Conservation (phyloP, 2,888 invertebrate species). For the Drosophila diplacantha region DNA sequence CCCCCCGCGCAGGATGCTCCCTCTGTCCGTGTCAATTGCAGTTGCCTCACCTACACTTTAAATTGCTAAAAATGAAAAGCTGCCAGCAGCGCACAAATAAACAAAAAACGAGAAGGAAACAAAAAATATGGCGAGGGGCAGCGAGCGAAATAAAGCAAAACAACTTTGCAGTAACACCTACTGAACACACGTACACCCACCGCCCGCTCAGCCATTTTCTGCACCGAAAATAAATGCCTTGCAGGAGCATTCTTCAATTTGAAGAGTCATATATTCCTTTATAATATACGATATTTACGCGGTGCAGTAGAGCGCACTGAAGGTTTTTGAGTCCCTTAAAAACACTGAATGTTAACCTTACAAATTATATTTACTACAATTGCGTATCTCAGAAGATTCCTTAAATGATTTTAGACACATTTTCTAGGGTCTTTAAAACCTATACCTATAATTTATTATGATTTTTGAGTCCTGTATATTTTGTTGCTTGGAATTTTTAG, state of each 20-base stretch:
- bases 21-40: constrained; percentile 68
- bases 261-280: neutral
- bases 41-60: constrained; percentile 65
- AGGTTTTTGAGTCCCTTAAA: neutral
- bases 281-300: neutral
- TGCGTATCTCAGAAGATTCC: no score
- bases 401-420: no score
- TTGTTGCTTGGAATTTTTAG: no score
- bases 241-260: neutral
- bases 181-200: constrained; percentile 7
- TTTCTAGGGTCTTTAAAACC: no score
- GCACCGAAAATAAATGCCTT: neutral
- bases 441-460: no score
- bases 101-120: constrained; percentile 21
- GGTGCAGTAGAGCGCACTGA: neutral
- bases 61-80: constrained; percentile 65
- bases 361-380: no score
- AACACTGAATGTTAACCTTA: no score
- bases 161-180: constrained; percentile 44
- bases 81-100: constrained; percentile 51
- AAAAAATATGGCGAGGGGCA: constrained; percentile 25
- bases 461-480: no score
- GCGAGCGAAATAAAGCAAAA: constrained; percentile 32
- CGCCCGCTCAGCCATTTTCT: constrained; percentile 3
- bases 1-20: constrained; percentile 37